phyloP scores from a whole-genome alignment of 2,888 invertebrate species.

The Stenchaetothrips biformis region DNA sequence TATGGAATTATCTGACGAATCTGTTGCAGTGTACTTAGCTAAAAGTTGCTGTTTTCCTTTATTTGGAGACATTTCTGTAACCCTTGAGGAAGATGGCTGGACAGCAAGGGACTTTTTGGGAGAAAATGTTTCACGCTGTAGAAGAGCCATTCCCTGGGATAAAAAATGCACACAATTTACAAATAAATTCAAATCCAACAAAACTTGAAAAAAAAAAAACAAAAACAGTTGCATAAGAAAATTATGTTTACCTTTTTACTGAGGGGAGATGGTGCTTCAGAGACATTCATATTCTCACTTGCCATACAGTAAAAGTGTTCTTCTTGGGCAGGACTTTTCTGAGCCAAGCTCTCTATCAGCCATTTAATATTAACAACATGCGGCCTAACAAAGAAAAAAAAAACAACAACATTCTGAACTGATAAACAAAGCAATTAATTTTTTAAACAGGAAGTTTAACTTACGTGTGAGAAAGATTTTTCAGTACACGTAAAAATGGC shows the following conservation, averaged over 20 bases:
- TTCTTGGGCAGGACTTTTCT: slow-evolving; percentile 56
- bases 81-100: background rate
- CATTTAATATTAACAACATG: slow-evolving; percentile 65
- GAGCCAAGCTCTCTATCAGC: slow-evolving; percentile 67
- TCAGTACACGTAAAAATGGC: slow-evolving; percentile 30
- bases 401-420: background rate
- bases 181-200: background rate
- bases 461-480: slow-evolving; percentile 31
- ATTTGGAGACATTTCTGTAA: background rate
- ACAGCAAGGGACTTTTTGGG: background rate
- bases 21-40: background rate
- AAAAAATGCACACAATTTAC: background rate
- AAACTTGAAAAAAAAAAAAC: slow-evolving; percentile 38
- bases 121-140: background rate
- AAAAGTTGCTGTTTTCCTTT: background rate
- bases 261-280: slow-evolving; percentile 55
- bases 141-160: background rate
- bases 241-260: slow-evolving; percentile 52
- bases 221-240: slow-evolving; percentile 25
- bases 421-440: background rate
- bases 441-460: background rate
- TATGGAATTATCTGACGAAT: background rate
- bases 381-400: slow-evolving; percentile 46
- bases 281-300: slow-evolving; percentile 38
- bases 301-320: slow-evolving; percentile 43